Conservation (phyloP, 2,113 vertebrate genomes). For the Aythya baeri region DNA sequence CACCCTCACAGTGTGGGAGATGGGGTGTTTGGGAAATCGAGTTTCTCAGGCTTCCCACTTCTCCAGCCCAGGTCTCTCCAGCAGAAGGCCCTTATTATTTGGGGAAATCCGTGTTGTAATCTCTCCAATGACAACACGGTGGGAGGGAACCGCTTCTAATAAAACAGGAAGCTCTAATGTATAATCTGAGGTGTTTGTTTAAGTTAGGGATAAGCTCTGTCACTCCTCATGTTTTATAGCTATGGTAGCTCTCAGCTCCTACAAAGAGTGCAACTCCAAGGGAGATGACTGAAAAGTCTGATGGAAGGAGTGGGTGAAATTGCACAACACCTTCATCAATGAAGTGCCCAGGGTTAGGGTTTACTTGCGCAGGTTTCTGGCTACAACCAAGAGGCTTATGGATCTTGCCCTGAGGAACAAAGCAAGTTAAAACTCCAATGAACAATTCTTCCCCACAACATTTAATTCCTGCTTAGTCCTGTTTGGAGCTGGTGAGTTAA, state of each 20-base stretch:
- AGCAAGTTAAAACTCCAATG: not conserved
- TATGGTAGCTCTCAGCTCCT: not conserved
- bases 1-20: not conserved
- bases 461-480: conserved; percentile 27
- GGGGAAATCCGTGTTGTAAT: not conserved
- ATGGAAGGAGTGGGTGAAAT: not conserved
- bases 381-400: not conserved
- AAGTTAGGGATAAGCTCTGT: not conserved
- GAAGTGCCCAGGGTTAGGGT: not conserved
- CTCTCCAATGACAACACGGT: not conserved
- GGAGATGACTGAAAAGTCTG: not conserved
- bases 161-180: not conserved
- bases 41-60: conserved; percentile 16
- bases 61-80: not conserved
- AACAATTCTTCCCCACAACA: not conserved
- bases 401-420: not conserved
- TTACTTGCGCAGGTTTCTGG: not conserved
- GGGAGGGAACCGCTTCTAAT: not conserved
- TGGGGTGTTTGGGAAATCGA: not conserved
- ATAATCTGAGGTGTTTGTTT: conserved; percentile 18
- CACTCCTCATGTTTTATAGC: conserved; percentile 5
- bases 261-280: not conserved
- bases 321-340: not conserved
- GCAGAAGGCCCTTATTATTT: conserved; percentile 8
- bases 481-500: conserved; percentile 10